A percentile compares a stretch with the other conserved stretches of the same genome.
Evolutionary conservation across 2,797 vertebrate species (phyloP).

Genomic region (Phaenicophaeus curvirostris): DNA sequence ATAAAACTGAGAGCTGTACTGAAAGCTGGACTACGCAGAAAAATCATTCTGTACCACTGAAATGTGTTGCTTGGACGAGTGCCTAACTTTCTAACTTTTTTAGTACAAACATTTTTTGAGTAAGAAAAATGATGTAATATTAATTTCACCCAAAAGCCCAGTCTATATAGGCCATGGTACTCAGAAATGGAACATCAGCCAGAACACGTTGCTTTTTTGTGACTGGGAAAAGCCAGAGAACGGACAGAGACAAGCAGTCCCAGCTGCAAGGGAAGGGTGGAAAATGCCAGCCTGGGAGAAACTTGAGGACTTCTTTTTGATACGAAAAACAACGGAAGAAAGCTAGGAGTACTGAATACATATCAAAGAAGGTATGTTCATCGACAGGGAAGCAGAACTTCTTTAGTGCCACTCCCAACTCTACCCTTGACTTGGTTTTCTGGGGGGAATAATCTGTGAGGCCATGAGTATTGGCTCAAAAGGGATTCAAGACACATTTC

Average conservation of each 20-base stretch:
- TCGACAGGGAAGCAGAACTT: not conserved
- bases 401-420: not conserved
- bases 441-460: not conserved
- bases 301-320: not conserved
- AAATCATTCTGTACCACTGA: not conserved
- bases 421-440: not conserved
- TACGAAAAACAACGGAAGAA: not conserved
- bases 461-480: not conserved
- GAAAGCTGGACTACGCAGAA: not conserved
- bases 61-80: not conserved
- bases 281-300: not conserved
- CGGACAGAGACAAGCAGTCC: not conserved
- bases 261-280: not conserved
- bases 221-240: not conserved
- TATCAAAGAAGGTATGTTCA: not conserved
- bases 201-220: not conserved
- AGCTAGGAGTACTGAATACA: not conserved
- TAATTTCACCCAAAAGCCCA: not conserved
- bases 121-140: not conserved
- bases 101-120: not conserved
- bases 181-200: not conserved
- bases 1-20: not conserved
- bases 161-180: not conserved
- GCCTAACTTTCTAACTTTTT: not conserved
- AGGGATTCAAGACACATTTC: not conserved